Evolutionary conservation across 2,888 invertebrate genomes (phyloP).

Genomic region (Andrena trimmerana): DNA sequence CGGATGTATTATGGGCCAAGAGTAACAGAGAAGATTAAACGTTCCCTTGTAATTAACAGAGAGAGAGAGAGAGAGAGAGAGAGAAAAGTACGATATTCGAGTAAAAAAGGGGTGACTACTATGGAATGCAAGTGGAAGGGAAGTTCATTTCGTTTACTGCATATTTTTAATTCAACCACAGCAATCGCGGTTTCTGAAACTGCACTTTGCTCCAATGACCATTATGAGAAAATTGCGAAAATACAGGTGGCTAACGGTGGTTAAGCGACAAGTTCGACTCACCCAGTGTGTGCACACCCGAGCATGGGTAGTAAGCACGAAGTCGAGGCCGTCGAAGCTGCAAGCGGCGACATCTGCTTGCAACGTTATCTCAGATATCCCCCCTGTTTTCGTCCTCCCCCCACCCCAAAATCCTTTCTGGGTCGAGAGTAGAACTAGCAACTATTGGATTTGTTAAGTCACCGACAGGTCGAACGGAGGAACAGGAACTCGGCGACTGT

Average conservation of each 20-base stretch:
- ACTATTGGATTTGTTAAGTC: slow-evolving; percentile 68
- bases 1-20: not conserved
- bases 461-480: slow-evolving; percentile 38
- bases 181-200: slow-evolving; percentile 24
- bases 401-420: slow-evolving; percentile 6
- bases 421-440: slow-evolving; percentile 56
- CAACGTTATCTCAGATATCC: slow-evolving; percentile 78
- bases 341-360: slow-evolving; percentile 81
- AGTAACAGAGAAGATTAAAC: not conserved
- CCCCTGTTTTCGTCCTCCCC: slow-evolving; percentile 17
- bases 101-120: not conserved
- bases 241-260: not conserved
- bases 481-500: slow-evolving; percentile 16
- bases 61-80: not conserved
- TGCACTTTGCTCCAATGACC: slow-evolving; percentile 4
- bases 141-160: slow-evolving; percentile 2
- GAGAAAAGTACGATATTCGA: not conserved
- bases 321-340: slow-evolving; percentile 68
- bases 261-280: not conserved
- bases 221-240: slow-evolving; percentile 30
- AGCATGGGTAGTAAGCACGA: slow-evolving; percentile 69
- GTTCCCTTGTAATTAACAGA: not conserved
- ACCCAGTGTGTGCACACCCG: slow-evolving; percentile 5
- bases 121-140: not conserved
- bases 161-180: slow-evolving; percentile 37